Evolutionary conservation across 2,797 vertebrate species (phyloP), one percentile per base, ranked within the genome.

Genomic region (Typhlichthys eigenmanni): DNA sequence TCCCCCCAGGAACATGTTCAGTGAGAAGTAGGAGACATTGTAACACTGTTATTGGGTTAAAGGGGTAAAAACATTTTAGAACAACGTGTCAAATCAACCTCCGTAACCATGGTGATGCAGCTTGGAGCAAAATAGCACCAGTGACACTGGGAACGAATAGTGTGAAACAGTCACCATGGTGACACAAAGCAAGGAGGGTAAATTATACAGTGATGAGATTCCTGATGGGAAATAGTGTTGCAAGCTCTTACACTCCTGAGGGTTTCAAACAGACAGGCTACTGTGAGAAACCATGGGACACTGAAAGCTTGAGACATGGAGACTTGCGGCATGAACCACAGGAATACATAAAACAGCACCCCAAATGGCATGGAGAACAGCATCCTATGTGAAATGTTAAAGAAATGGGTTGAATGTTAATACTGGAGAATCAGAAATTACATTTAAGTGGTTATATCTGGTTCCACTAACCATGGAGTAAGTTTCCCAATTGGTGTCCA

Each of bases 1-100:
- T 62, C 93, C 93, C 38, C 93, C 92, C 71, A 94, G 87, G 82
- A 91, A 94, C 93, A 95, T 93, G 76, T 84, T 93, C 62, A 95
- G 87, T 0, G 92, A 91, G 17, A 90, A 84, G 78, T 92, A 93
- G 0, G 92, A 92, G 17, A 94, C 85, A 0, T 92, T 82, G 81
- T 91, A 87, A 74, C 92, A 93, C 93, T 94, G 88, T 66, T 66
- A 54, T 75, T 54, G 78, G 62, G 71, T 0, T 13, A 64, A 51
- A 66, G 62, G 55, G 24, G 49, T 13, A 52, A 67, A 56, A 70
- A 68, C 17, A 59, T 8, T 8, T 68, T 64, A 81, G 10, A 13
- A 45, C 38, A 13, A 45, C 38, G 32, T 61, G 69, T 10, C 7
- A 58, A 11, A 68, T 57, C 67, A 76, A 76, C 61, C 55, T 14